phyloP scores from a whole-genome alignment of 2,797 vertebrate genomes.

The Bufotes viridis region DNA sequence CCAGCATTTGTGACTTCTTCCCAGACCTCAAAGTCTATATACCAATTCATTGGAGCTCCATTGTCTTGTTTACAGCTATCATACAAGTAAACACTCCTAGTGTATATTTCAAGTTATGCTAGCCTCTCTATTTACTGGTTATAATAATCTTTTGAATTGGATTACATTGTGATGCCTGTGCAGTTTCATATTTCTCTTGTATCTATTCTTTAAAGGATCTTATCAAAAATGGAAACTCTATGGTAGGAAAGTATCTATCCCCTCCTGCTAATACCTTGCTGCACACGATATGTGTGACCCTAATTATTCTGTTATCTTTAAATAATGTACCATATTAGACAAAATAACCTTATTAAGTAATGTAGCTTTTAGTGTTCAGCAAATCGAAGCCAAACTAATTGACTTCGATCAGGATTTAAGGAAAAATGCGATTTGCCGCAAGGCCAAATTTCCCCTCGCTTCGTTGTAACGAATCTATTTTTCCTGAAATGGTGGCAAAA shows the following conservation, averaged over 20 bases:
- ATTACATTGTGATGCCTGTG: neutral
- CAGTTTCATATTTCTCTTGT: neutral
- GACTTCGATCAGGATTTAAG: too few species aligned
- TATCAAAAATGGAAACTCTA: neutral
- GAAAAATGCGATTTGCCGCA: too few species aligned
- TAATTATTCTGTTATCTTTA: too few species aligned
- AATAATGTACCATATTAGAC: too few species aligned
- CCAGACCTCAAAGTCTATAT: conserved; percentile 19
- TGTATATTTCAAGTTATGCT: neutral
- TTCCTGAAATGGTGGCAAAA: too few species aligned
- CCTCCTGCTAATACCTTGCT: neutral
- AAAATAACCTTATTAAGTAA: too few species aligned
- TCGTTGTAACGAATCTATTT: too few species aligned
- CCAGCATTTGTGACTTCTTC: conserved; percentile 72
- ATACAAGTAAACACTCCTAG: neutral
- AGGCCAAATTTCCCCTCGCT: too few species aligned
- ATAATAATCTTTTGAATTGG: neutral
- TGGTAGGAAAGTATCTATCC: neutral
- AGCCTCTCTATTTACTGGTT: neutral
- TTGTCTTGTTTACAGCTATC: neutral
- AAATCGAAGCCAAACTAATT: too few species aligned
- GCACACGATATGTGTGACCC: neutral
- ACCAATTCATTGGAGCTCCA: neutral
- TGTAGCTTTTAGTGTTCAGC: too few species aligned
- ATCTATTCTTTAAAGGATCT: neutral